phyloP scores from a whole-genome alignment of 1,140 invertebrate species.

The Cherax destructor region DNA sequence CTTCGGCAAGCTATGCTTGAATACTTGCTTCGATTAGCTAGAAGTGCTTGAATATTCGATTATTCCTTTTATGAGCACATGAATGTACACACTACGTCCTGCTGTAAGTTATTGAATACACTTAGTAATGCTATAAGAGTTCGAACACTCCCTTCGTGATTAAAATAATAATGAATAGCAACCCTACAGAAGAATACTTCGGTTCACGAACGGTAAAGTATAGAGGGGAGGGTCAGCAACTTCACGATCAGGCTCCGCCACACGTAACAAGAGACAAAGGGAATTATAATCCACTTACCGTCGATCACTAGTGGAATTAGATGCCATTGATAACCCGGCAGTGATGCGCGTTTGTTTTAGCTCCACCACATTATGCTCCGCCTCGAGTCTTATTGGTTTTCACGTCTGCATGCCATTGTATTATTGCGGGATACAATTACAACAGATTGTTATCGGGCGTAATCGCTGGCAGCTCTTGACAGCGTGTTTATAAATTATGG shows the following conservation, averaged over 20 bases:
- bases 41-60: too few relatives aligned
- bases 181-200: background rate
- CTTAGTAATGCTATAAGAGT: too few relatives aligned
- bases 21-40: too few relatives aligned
- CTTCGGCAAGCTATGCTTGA: too few relatives aligned
- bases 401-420: background rate
- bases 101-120: too few relatives aligned
- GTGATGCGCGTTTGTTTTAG: constrained; percentile 9
- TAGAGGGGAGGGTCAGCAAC: background rate
- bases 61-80: too few relatives aligned
- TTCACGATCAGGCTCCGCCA: background rate
- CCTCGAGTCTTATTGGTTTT: background rate
- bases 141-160: background rate
- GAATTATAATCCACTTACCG: constrained; percentile 15
- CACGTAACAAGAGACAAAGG: constrained; percentile 5
- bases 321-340: constrained; percentile 3
- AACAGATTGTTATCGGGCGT: background rate
- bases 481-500: too few relatives aligned
- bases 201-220: background rate
- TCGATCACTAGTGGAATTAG: background rate
- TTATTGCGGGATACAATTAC: background rate
- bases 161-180: background rate
- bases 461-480: background rate
- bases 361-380: background rate
- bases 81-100: too few relatives aligned